Evolutionary conservation across 2,888 invertebrate genomes (phyloP).

Genomic region (Conomelus anceps): DNA sequence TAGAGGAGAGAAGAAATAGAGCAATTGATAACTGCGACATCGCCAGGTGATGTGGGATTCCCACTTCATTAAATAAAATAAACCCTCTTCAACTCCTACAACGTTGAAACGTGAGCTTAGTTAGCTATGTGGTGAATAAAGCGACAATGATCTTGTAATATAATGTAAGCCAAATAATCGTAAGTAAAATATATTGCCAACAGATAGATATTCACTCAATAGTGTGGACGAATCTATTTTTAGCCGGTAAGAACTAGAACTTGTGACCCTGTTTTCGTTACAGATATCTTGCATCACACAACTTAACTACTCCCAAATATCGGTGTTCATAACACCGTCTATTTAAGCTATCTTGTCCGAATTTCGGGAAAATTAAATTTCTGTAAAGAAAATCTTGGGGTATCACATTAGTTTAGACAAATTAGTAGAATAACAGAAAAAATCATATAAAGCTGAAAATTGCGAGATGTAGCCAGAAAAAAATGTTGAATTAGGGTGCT

Average conservation of each 20-base stretch:
- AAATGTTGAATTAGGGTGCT: no score
- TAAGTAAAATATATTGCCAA: neutral
- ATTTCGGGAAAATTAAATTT: no score
- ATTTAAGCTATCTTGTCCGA: neutral
- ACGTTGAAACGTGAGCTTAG: neutral
- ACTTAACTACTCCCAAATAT: no score
- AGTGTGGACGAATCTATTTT: neutral
- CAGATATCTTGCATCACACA: neutral
- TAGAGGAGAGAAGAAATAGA: no score
- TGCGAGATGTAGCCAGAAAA: no score
- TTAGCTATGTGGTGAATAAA: neutral
- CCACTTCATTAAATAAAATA: neutral
- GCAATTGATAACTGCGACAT: no score
- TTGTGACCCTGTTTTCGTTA: neutral
- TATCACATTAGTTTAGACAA: no score
- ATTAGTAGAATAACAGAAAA: no score
- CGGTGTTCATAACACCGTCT: neutral
- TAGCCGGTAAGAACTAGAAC: neutral
- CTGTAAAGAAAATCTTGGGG: no score
- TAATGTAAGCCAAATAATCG: no score
- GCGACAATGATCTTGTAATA: neutral
- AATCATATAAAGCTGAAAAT: no score
- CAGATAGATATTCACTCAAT: neutral
- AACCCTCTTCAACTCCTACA: no score
- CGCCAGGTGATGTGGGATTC: neutral